Conservation (phyloP, 2,113 vertebrate genomes). For the Saccopteryx bilineata region DNA sequence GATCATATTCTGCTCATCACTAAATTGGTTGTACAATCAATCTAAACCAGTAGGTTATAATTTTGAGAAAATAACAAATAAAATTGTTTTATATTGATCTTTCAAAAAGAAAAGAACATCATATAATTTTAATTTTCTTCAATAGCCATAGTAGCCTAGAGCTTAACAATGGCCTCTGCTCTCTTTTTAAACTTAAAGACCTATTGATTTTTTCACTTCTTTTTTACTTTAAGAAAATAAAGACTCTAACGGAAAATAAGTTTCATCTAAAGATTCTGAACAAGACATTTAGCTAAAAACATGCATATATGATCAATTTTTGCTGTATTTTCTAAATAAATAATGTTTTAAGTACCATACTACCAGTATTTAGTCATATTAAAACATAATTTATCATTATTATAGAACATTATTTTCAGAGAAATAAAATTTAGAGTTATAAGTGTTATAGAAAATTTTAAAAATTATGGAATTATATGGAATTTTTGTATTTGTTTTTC, state of each 20-base stretch:
- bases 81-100: conserved; percentile 78
- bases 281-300: not conserved
- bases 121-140: conserved; percentile 70
- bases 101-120: conserved; percentile 50
- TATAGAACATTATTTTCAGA: not conserved
- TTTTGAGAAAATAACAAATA: conserved; percentile 79
- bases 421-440: not conserved
- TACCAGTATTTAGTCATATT: not conserved
- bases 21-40: conserved; percentile 13
- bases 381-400: not conserved
- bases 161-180: not conserved
- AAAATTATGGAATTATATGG: not conserved
- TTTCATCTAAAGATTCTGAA: not conserved
- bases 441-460: not conserved
- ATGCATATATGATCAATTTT: not conserved
- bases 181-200: conserved; percentile 61
- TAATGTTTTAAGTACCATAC: not conserved
- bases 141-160: conserved; percentile 23
- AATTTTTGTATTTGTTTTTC: not conserved
- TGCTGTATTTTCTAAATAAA: not conserved
- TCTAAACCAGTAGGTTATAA: conserved; percentile 58
- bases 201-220: conserved; percentile 63
- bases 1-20: not conserved
- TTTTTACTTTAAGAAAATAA: conserved; percentile 50
- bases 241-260: conserved; percentile 23